phyloP scores from a whole-genome alignment of 2,888 invertebrate species.

The Ectemnius continuus region DNA sequence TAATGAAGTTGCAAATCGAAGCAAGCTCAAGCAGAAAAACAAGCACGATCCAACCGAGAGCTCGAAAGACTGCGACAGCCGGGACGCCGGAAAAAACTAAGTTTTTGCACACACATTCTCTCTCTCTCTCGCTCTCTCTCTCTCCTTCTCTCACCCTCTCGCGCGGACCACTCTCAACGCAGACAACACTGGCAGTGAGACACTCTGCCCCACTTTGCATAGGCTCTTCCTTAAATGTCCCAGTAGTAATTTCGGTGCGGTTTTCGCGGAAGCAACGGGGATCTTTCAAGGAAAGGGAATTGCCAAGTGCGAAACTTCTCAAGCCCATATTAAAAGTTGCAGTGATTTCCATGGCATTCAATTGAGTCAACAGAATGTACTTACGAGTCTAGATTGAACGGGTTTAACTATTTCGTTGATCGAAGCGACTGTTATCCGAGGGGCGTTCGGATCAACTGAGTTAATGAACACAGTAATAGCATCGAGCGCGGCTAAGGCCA shows the following conservation, averaged over 20 bases:
- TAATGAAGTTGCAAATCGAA: conserved; percentile 64
- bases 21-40: conserved; percentile 28
- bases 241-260: neutral
- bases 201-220: neutral
- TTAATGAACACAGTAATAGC: neutral
- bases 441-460: neutral
- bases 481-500: conserved; percentile 1
- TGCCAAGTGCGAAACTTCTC: neutral
- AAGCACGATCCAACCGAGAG: conserved; percentile 1
- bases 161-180: conserved; percentile 35
- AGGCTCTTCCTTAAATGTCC: neutral
- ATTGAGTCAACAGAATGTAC: neutral
- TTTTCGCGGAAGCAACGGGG: neutral
- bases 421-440: neutral
- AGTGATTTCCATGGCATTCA: neutral
- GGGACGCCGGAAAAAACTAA: conserved; percentile 32
- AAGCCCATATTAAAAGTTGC: no score
- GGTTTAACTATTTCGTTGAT: neutral
- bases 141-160: conserved; percentile 51
- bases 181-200: neutral
- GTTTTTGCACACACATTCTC: conserved; percentile 49
- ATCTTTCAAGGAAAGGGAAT: neutral
- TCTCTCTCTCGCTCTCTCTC: conserved; percentile 45
- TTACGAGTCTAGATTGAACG: neutral
- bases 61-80: conserved; percentile 21